phyloP scores from a whole-genome alignment of 2,888 invertebrate genomes.

The Willowsia nigromaculata region DNA sequence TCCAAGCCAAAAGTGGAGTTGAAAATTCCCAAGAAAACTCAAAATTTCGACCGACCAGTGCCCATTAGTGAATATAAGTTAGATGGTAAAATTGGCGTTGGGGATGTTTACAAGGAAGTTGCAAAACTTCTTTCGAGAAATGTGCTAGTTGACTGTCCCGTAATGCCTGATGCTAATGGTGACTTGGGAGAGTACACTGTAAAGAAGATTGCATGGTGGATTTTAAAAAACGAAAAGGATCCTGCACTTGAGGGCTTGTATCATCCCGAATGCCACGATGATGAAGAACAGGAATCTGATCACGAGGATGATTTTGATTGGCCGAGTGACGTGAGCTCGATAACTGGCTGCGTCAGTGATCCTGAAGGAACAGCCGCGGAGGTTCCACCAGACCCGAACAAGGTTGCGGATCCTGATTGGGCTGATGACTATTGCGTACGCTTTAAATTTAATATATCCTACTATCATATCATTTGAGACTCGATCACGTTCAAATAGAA shows the following conservation, averaged over 20 bases:
- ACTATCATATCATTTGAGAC: too few relatives aligned
- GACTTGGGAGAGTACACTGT: slow-evolving; percentile 69
- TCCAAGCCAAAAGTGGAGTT: slow-evolving; percentile 56
- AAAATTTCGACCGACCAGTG: background rate
- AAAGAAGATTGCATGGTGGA: slow-evolving; percentile 70
- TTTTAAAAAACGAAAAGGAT: slow-evolving; percentile 66
- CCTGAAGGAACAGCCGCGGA: slow-evolving; percentile 59
- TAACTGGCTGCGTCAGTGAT: slow-evolving; percentile 71
- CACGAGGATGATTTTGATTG: slow-evolving; percentile 47
- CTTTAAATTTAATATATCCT: too few relatives aligned
- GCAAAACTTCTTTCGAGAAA: slow-evolving; percentile 27
- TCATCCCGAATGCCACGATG: slow-evolving; percentile 68
- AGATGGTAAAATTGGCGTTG: slow-evolving; percentile 28
- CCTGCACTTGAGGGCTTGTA: slow-evolving; percentile 44
- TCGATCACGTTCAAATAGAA: too few relatives aligned
- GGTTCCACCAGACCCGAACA: background rate
- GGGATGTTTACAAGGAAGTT: slow-evolving; percentile 66
- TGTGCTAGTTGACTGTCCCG: slow-evolving; percentile 55
- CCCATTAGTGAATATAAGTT: slow-evolving; percentile 34
- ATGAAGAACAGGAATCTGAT: slow-evolving; percentile 44
- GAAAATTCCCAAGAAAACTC: slow-evolving; percentile 63
- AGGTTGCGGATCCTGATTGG: slow-evolving; percentile 58
- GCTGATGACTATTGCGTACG: slow-evolving; percentile 71
- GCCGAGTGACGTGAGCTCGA: slow-evolving; percentile 60
- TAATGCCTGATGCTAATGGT: slow-evolving; percentile 20